Conservation (phyloP, 2,113 vertebrate species). For the Cariama cristata region DNA sequence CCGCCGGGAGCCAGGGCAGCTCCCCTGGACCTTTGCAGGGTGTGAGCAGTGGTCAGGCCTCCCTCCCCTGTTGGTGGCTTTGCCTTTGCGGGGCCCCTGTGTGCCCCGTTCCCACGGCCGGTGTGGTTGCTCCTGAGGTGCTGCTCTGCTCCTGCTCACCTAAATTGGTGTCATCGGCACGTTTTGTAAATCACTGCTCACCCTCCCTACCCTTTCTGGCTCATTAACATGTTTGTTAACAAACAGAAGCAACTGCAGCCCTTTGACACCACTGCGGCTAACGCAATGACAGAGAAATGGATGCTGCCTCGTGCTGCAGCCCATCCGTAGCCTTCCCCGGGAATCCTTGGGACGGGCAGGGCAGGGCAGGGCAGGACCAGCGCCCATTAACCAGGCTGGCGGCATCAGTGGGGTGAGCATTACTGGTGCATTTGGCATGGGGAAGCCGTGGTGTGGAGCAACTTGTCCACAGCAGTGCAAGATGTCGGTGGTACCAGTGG, state of each 20-base stretch:
- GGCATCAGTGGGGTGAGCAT: background rate
- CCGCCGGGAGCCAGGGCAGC: background rate
- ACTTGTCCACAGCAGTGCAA: background rate
- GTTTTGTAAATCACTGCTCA: background rate
- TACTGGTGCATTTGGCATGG: accelerated
- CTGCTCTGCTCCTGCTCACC: background rate
- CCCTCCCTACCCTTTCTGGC: background rate
- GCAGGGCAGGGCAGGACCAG: background rate
- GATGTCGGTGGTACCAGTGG: accelerated
- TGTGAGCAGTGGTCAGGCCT: background rate
- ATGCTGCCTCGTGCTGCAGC: background rate
- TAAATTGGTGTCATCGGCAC: accelerated
- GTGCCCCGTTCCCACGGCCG: accelerated
- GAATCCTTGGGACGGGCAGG: background rate
- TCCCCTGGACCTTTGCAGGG: background rate
- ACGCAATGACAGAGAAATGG: accelerated
- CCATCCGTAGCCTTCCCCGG: accelerated
- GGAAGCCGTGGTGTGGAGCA: background rate
- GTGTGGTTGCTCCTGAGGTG: background rate
- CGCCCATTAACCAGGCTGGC: background rate
- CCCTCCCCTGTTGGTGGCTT: background rate
- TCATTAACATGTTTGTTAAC: background rate
- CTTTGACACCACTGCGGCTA: background rate
- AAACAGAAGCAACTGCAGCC: background rate
- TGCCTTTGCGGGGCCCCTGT: accelerated